Evolutionary conservation across 2,113 vertebrate genomes (phyloP), one percentile per base, ranked within the genome.

Genomic region (Panurus biarmicus): DNA sequence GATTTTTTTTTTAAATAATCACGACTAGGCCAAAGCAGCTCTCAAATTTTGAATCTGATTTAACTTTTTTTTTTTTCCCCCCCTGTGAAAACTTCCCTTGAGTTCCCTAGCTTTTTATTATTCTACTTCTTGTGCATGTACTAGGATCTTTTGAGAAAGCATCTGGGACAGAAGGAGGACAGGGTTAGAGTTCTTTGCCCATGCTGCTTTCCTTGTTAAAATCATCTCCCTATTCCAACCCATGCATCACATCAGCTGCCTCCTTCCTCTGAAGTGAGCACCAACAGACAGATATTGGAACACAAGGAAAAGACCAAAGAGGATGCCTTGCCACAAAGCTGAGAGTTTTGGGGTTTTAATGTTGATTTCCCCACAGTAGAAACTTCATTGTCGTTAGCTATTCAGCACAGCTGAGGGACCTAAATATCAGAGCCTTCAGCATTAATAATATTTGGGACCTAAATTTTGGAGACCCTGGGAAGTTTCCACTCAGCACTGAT

Each of bases 171-270:
- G 20, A 82, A 82, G 26, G 65, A 50, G 15, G 61, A 45, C 15
- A 33, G 44, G 4, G 6, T 8, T n/a, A n/a, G n/a, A n/a, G n/a
- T 24, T 42, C 77, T 72, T 40, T 42, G 47, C 58, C 71, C 85
- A 64, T 48, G 64, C 67, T 95, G 87, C 47, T 91, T 90, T 85
- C 67, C 87, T 60, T 80, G 81, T 85, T 94, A 79, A 85, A 95
- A 93, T 90, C 69, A 85, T 85, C 76, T 76, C 42, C 35, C 47
- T 69, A 12, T 66, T 96, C 58, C 40, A 58, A 14, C 26, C 48
- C 38, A 21, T 62, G 53, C 14, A 33, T 80, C 75, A 64, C 64
- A 58, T 48, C 78, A 33, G 15, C 48, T 94, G 25, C 28, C 35
- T 93, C 11, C 60, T 56, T 66, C 71, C 47, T 91, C 67, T 60